Evolutionary conservation across 2,888 invertebrate genomes (phyloP).

Genomic region (Drosophila tripunctata): DNA sequence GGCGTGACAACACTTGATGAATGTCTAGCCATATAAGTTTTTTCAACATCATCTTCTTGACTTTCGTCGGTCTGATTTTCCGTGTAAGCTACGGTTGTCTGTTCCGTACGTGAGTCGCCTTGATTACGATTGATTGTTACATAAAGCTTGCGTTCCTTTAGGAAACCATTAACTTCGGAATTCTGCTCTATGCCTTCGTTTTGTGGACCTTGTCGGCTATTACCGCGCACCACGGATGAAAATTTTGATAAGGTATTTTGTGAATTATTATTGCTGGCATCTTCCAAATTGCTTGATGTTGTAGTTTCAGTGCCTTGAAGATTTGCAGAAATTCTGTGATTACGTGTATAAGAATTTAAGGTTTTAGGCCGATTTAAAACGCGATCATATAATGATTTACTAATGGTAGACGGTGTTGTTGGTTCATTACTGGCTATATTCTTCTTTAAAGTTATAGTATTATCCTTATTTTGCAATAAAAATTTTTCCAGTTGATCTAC

Average conservation of each 20-base stretch:
- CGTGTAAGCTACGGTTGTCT: constrained; percentile 20
- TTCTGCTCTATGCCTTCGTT: constrained; percentile 85
- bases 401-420: constrained; percentile 88
- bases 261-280: constrained; percentile 15
- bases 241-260: constrained; percentile 83
- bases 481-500: constrained; percentile 94
- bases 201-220: constrained; percentile 87
- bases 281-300: neutral
- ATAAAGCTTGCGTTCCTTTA: constrained; percentile 87
- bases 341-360: constrained; percentile 76
- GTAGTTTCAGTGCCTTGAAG: constrained; percentile 14
- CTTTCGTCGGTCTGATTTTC: constrained; percentile 10
- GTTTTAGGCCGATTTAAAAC: constrained; percentile 86
- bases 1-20: constrained; percentile 82
- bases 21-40: constrained; percentile 53
- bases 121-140: constrained; percentile 88
- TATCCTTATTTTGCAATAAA: constrained; percentile 86
- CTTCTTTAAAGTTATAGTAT: constrained; percentile 84
- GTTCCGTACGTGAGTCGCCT: constrained; percentile 80
- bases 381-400: constrained; percentile 90
- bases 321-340: constrained; percentile 69
- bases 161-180: constrained; percentile 82
- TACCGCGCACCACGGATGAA: constrained; percentile 86
- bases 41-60: constrained; percentile 15
- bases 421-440: constrained; percentile 79